Percentiles rank a stretch among this genome's conserved stretches.
Evolutionary conservation across 2,888 invertebrate species (phyloP).

Genomic region (Malthinus flaveolus): DNA sequence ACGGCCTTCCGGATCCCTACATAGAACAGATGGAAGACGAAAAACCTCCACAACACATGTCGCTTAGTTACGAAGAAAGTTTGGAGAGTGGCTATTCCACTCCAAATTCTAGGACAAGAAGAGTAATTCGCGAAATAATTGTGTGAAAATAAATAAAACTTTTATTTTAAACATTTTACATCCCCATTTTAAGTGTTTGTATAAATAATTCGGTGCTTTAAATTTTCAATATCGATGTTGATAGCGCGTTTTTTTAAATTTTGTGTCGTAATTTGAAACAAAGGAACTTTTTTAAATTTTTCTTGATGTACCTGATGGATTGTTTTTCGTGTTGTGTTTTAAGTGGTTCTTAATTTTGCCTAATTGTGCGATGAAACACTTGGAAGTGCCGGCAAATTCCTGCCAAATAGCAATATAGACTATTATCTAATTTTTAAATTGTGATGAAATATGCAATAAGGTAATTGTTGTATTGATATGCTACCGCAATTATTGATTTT

Average conservation of each 20-base stretch:
- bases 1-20: constrained; percentile 88
- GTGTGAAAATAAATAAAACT: constrained; percentile 61
- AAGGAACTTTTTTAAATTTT: constrained; percentile 10
- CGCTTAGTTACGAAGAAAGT: constrained; percentile 90
- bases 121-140: constrained; percentile 94
- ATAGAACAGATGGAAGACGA: constrained; percentile 79
- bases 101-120: constrained; percentile 87
- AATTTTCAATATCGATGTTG: constrained; percentile 12
- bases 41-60: constrained; percentile 84
- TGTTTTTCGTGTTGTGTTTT: constrained; percentile 16
- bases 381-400: constrained; percentile 13
- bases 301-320: constrained; percentile 27
- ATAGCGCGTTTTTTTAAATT: constrained; percentile 14
- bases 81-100: constrained; percentile 93
- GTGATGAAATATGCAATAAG: constrained; percentile 47
- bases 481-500: constrained; percentile 32
- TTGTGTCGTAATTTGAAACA: constrained; percentile 3
- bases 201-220: constrained; percentile 13
- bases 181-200: constrained; percentile 2
- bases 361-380: constrained; percentile 13
- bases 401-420: constrained; percentile 27
- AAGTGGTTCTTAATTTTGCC: constrained; percentile 1
- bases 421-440: constrained; percentile 35
- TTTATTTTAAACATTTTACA: too few species aligned
- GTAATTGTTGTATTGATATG: constrained; percentile 47